These are phyloP conservation scores for Contarinia nasturtii DNA, from an alignment of 1,140 invertebrate species.

Conservation along the genomic window DNA sequence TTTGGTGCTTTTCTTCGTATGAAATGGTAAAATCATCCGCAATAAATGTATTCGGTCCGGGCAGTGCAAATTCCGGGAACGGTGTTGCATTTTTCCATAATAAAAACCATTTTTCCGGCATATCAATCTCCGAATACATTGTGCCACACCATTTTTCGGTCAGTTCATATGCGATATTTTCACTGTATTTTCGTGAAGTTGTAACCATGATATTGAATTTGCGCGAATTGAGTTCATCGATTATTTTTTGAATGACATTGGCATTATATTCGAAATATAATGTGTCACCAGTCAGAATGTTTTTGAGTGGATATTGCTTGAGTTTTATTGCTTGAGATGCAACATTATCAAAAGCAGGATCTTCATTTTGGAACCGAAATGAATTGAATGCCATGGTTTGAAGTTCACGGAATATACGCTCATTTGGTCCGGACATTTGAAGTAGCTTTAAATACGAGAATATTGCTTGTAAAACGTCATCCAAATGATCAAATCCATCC, in stretches of 20 bases:
- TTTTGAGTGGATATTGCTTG: constrained; percentile 54
- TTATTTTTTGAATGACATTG: constrained; percentile 36
- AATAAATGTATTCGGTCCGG: constrained; percentile 65
- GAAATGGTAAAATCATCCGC: constrained; percentile 60
- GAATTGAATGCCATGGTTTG: constrained; percentile 51
- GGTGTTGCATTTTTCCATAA: constrained; percentile 35
- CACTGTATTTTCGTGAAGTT: constrained; percentile 34
- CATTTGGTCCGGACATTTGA: constrained; percentile 33
- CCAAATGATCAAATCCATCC: constrained; percentile 50
- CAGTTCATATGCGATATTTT: constrained; percentile 33
- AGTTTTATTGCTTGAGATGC: constrained; percentile 56
- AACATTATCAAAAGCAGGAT: constrained; percentile 53
- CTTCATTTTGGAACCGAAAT: constrained; percentile 49
- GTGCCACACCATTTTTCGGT: constrained; percentile 40
- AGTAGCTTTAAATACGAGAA: constrained; percentile 61
- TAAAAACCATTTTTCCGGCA: constrained; percentile 33
- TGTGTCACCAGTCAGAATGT: constrained; percentile 56
- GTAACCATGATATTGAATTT: constrained; percentile 56
- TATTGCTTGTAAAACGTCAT: constrained; percentile 40
- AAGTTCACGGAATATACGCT: constrained; percentile 18
- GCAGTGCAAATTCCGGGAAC: constrained; percentile 40
- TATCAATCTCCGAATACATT: constrained; percentile 25
- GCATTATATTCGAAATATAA: constrained; percentile 65
- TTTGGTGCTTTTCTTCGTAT: constrained; percentile 12
- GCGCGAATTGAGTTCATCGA: constrained; percentile 44